These are phyloP conservation scores for Drosophila grimshawi DNA, from an alignment of 1,140 invertebrate genomes.

Conservation along the genomic window DNA sequence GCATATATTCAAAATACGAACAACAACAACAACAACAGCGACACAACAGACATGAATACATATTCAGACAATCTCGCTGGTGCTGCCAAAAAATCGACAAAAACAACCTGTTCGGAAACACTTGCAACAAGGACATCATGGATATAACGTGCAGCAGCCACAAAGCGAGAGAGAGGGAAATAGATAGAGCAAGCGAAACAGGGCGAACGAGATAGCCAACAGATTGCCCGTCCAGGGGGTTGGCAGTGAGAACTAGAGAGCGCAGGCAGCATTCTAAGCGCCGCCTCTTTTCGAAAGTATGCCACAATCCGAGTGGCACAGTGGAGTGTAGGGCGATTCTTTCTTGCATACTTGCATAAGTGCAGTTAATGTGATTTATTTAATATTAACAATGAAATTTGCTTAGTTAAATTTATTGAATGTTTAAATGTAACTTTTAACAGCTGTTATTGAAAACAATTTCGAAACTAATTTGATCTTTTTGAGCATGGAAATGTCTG, in stretches of 20 bases:
- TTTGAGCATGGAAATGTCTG: too few relatives aligned
- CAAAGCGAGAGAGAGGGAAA: constrained; percentile 14
- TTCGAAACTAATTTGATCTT: too few relatives aligned
- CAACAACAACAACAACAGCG: constrained; percentile 43
- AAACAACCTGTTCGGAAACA: constrained; percentile 84
- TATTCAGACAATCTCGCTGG: constrained; percentile 77
- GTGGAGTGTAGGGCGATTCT: constrained; percentile 15
- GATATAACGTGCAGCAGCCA: constrained; percentile 29
- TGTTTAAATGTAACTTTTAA: too few relatives aligned
- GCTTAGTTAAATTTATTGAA: too few relatives aligned
- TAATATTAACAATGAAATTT: too few relatives aligned
- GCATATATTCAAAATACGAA: constrained; percentile 76
- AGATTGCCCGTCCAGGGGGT: constrained; percentile 36
- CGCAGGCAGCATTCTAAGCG: constrained; percentile 49
- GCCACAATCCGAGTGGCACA: constrained; percentile 32
- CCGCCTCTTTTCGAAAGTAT: constrained; percentile 72
- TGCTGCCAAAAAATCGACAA: constrained; percentile 83
- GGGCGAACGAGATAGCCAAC: constrained; percentile 49
- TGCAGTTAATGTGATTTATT: too few relatives aligned
- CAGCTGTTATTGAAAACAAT: too few relatives aligned
- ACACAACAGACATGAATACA: constrained; percentile 69
- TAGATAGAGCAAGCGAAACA: constrained; percentile 34
- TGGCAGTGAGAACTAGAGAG: constrained; percentile 45
- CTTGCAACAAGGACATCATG: constrained; percentile 81
- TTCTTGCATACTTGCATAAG: too few relatives aligned